A percentile compares a stretch with the other conserved stretches of the same genome.
phyloP scores from a whole-genome alignment of 2,113 vertebrate species.

The Corapipo altera region DNA sequence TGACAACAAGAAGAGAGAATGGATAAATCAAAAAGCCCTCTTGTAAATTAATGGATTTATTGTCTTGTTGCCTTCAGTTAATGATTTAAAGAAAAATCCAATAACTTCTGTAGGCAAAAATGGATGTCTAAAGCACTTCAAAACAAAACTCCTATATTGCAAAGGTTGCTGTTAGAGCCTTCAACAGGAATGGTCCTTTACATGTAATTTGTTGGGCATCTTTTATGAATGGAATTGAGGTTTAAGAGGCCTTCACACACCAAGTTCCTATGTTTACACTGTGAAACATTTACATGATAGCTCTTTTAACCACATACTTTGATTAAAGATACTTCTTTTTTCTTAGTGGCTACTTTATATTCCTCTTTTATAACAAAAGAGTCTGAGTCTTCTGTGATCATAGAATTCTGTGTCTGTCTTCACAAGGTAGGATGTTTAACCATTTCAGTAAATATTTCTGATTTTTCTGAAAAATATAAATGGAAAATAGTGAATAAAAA shows the following conservation, averaged over 20 bases:
- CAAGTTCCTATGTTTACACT: background rate
- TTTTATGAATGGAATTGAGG: background rate
- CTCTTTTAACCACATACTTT: background rate
- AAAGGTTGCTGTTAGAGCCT: background rate
- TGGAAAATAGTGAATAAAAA: background rate
- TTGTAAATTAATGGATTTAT: constrained; percentile 52
- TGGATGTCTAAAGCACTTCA: background rate
- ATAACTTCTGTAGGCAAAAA: constrained; percentile 1
- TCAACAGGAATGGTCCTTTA: background rate
- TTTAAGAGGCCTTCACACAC: background rate
- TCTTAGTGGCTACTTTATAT: background rate
- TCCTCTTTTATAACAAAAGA: background rate
- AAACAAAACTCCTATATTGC: background rate
- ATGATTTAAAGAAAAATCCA: constrained; percentile 32
- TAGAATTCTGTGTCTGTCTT: background rate
- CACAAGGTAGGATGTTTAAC: background rate
- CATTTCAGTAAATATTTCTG: background rate
- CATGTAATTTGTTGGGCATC: background rate
- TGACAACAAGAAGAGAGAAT: constrained; percentile 53
- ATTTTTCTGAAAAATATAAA: background rate
- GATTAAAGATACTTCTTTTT: background rate
- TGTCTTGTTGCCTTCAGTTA: constrained; percentile 11
- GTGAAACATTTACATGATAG: background rate
- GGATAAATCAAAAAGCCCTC: constrained; percentile 56
- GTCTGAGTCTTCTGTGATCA: background rate